Base-by-base conservation (phyloP, 2,888 invertebrate species). In the Margaritifera margaritifera region DNA sequence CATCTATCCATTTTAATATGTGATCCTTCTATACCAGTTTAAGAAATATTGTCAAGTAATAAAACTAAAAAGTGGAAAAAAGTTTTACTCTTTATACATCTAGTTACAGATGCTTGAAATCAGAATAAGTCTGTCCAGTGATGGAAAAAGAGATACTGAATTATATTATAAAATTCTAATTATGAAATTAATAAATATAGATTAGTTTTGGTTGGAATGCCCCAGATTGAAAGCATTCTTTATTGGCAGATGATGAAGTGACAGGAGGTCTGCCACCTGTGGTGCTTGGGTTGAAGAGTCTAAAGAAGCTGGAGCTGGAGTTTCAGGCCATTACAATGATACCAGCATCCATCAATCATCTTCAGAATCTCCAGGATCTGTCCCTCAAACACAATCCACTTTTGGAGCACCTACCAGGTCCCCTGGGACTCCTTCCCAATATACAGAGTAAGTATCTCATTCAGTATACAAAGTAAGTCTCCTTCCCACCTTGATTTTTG, bases 211-310 rank as follows among this genome's bases (percentile, higher is more conserved):
- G 11, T 42, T 42, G 42, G 11, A 11, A 42, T 42, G 11, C 11
- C 11, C 11, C 42, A 42, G 4, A 42, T 42, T 42, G 42, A 42
- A 42, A 42, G 11, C 2, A 31, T 11, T 11, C 42, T 42, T 42
- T 11, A 42, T 15, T 68, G 55, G 6, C 57, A 76, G 74, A 76
- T 66, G 73, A 76, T 68, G 76, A 71, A 25, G 68, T 69, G 25
- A 72, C 71, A n/a, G 84, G 86, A 58, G 85, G 84, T 15, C 76
- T 88, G 20, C 87, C 87, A 5, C 71, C 80, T 8, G 83, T 83
- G 53, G 71, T 88, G 4, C 84, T 86, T 71, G 61, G 69, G 24
- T 66, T 86, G 67, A 67, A 66, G 22, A 74, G 70, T 42, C 78
- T 88, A 58, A 77, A 80, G 51, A 71, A 75, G 31, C 74, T 89